Percentiles rank a stretch among this genome's conserved stretches.
phyloP scores from a whole-genome alignment of 1,140 invertebrate species.

The Saccostrea glomerata region DNA sequence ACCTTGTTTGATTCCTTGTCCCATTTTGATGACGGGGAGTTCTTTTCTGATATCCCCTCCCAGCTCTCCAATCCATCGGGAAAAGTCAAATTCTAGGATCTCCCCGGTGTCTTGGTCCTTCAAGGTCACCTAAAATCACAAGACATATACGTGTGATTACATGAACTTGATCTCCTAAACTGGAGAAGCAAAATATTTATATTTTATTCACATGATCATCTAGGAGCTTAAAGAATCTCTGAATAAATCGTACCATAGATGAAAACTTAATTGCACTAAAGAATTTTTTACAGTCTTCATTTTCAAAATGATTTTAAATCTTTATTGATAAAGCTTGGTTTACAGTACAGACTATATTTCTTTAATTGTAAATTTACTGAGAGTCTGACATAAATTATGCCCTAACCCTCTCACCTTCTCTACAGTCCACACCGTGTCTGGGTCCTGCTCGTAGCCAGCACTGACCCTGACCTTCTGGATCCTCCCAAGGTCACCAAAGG shows the following conservation, averaged over 20 bases:
- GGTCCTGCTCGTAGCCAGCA: conserved; percentile 61
- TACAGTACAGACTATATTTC: not conserved
- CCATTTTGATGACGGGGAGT: conserved; percentile 64
- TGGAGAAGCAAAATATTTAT: too few species aligned
- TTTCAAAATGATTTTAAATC: too few species aligned
- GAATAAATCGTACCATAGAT: too few species aligned
- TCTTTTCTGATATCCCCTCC: conserved; percentile 65
- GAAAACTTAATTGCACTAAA: too few species aligned
- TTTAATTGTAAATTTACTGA: not conserved
- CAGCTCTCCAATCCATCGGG: conserved; percentile 63
- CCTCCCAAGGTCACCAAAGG: conserved; percentile 64
- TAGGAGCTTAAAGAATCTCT: too few species aligned
- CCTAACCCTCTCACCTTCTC: conserved; percentile 57
- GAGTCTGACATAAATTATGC: not conserved
- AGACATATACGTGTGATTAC: not conserved
- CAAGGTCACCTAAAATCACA: conserved; percentile 58
- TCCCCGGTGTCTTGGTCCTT: conserved; percentile 65
- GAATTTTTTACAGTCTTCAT: too few species aligned
- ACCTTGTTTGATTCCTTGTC: conserved; percentile 59
- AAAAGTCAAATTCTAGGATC: conserved; percentile 67
- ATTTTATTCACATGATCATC: too few species aligned
- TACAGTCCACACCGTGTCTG: conserved; percentile 62
- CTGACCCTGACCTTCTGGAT: conserved; percentile 67
- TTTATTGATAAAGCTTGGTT: too few species aligned
- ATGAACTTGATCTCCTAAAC: too few species aligned